phyloP scores from a whole-genome alignment of 2,797 vertebrate genomes.

The Tenualosa thibaudeaui region DNA sequence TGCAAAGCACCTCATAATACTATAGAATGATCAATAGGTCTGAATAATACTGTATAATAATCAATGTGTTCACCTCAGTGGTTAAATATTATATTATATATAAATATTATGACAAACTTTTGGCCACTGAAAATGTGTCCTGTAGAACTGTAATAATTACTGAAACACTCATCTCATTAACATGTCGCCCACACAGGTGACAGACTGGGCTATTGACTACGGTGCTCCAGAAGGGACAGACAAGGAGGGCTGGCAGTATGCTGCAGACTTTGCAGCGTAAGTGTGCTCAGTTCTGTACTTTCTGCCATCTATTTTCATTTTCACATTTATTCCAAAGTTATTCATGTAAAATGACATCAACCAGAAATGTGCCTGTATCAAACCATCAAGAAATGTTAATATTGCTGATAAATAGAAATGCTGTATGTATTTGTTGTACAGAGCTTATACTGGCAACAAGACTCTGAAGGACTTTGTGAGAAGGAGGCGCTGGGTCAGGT shows the following conservation, averaged over 20 bases:
- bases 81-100: too few relatives aligned
- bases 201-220: slow-evolving; percentile 90
- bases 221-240: slow-evolving; percentile 83
- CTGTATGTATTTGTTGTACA: slow-evolving; percentile 54
- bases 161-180: neutral
- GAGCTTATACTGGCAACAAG: slow-evolving; percentile 93
- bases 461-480: slow-evolving; percentile 97
- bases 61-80: neutral
- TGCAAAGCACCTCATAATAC: neutral
- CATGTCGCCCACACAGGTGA: slow-evolving; percentile 72
- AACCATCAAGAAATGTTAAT: neutral
- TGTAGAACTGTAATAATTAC: neutral
- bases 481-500: slow-evolving; percentile 92
- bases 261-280: slow-evolving; percentile 93
- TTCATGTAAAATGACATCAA: neutral
- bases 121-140: neutral
- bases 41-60: neutral
- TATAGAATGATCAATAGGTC: neutral
- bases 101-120: neutral
- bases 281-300: slow-evolving; percentile 46
- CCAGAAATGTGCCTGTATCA: neutral
- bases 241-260: slow-evolving; percentile 96
- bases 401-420: neutral
- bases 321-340: neutral
- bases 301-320: neutral